Conservation (phyloP, 1,140 invertebrate species). For the Diprion similis region DNA sequence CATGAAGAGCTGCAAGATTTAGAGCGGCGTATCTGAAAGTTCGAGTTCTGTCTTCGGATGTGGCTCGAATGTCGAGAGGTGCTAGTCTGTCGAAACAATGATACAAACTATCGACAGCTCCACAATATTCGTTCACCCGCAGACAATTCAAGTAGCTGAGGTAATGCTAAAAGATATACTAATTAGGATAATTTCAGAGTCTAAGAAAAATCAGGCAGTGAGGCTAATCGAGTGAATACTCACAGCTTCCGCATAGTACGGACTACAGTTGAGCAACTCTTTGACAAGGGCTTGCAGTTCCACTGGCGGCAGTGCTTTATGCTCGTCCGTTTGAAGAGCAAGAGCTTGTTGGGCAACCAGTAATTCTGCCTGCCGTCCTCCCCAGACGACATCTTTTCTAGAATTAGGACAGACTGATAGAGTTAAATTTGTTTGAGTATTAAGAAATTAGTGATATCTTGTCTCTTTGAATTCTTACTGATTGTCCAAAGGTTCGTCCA, state of each 20-base stretch:
- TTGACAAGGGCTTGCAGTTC: slow-evolving; percentile 79
- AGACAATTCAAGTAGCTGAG: slow-evolving; percentile 90
- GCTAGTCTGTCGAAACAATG: slow-evolving; percentile 83
- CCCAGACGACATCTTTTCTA: slow-evolving; percentile 72
- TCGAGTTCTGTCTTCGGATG: slow-evolving; percentile 72
- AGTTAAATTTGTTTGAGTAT: too few species aligned
- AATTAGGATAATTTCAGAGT: slow-evolving; percentile 17
- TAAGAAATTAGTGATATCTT: too few species aligned
- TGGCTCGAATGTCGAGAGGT: slow-evolving; percentile 60
- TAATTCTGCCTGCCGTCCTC: slow-evolving; percentile 84
- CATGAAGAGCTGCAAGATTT: slow-evolving; percentile 87
- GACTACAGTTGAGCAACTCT: slow-evolving; percentile 80
- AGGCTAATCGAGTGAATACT: slow-evolving; percentile 42
- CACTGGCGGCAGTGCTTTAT: slow-evolving; percentile 76
- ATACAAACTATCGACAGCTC: slow-evolving; percentile 82
- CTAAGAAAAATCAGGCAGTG: not conserved
- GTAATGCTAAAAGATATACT: slow-evolving; percentile 76
- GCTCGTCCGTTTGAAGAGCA: slow-evolving; percentile 80
- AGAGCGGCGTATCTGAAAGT: slow-evolving; percentile 87
- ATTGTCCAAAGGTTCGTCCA: slow-evolving; percentile 23
- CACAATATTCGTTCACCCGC: slow-evolving; percentile 85
- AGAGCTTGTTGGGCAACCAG: slow-evolving; percentile 87
- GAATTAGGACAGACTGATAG: slow-evolving; percentile 29
- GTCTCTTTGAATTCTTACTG: slow-evolving; percentile 20
- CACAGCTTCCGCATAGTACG: slow-evolving; percentile 83